phyloP scores from a whole-genome alignment of 2,113 vertebrate genomes.

The Ailurus styani region DNA sequence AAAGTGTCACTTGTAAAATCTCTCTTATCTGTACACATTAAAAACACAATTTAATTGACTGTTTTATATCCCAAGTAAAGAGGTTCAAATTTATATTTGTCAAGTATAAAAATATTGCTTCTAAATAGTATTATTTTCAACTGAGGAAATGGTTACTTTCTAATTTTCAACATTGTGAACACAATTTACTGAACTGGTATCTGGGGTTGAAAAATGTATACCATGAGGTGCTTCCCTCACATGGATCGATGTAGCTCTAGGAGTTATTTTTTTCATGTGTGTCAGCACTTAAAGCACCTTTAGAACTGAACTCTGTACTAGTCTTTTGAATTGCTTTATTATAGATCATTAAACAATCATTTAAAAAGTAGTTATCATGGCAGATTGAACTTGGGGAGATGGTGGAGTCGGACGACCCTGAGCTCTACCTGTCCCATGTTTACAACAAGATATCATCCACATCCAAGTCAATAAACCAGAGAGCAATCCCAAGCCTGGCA shows the following conservation, averaged over 20 bases:
- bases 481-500: not conserved
- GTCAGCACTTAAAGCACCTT: not conserved
- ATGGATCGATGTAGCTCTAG: not conserved
- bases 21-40: not conserved
- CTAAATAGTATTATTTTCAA: not conserved
- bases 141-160: not conserved
- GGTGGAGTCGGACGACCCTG: not conserved
- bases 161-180: not conserved
- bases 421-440: not conserved
- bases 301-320: not conserved
- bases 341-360: not conserved
- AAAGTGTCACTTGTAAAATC: not conserved
- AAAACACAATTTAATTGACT: not conserved
- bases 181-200: not conserved
- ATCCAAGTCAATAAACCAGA: not conserved
- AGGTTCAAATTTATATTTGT: not conserved
- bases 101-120: not conserved
- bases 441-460: not conserved
- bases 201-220: not conserved
- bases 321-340: not conserved
- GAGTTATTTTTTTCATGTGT: not conserved
- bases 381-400: not conserved
- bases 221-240: not conserved
- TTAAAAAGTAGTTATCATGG: not conserved
- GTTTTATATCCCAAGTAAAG: not conserved